Conservation (phyloP, 2,797 vertebrate species). For the Gymnocypris eckloni region DNA sequence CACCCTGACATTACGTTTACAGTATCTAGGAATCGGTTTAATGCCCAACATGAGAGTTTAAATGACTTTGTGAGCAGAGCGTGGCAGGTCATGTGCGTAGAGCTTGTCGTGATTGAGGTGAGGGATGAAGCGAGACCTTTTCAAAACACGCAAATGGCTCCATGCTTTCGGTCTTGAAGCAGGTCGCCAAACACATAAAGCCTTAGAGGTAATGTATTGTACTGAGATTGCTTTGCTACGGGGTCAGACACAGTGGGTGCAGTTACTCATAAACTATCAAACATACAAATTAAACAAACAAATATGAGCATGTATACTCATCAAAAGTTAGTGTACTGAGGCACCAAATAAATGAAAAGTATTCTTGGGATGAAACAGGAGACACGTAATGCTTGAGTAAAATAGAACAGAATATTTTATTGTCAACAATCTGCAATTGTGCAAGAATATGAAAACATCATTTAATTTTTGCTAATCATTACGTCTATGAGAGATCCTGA, state of each 20-base stretch:
- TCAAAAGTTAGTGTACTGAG: background rate
- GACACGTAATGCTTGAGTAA: background rate
- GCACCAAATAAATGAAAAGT: background rate
- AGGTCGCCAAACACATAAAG: slow-evolving; percentile 28
- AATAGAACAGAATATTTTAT: background rate
- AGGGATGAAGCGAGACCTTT: slow-evolving; percentile 46
- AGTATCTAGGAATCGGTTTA: background rate
- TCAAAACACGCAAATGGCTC: background rate
- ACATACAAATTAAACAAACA: slow-evolving; percentile 22
- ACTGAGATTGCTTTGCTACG: slow-evolving; percentile 42
- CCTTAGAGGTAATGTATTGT: slow-evolving; percentile 18
- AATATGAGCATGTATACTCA: background rate
- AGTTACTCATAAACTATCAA: slow-evolving; percentile 10
- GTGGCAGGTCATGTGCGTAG: slow-evolving; percentile 29
- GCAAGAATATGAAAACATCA: background rate
- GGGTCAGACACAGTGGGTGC: background rate
- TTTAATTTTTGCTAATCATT: background rate
- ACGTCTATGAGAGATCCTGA: background rate
- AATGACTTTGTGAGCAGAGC: slow-evolving; percentile 39
- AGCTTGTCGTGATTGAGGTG: slow-evolving; percentile 46
- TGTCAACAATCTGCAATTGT: background rate
- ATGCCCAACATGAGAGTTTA: slow-evolving; percentile 37
- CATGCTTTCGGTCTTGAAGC: slow-evolving; percentile 10
- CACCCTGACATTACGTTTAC: slow-evolving; percentile 7
- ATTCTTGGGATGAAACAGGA: background rate